Base-by-base conservation (phyloP, 2,797 vertebrate species). In the Cuniculus paca region DNA sequence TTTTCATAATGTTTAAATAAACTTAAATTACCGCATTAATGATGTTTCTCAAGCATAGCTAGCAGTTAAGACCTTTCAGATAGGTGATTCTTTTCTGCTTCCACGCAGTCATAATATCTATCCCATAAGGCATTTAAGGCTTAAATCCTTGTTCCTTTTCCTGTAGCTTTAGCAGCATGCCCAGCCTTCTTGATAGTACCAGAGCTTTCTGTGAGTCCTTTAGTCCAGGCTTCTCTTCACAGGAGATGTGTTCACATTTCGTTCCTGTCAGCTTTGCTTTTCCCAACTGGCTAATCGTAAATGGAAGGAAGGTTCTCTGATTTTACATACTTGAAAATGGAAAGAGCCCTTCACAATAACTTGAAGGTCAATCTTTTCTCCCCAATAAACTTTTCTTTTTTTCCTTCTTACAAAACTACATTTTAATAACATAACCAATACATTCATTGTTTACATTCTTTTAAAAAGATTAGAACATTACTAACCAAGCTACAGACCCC, bases 1-100 rank as follows among this genome's bases (percentile, higher is more conserved):
- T 88, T 85, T 95, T 92, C 36, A 16, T 77, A 61, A 82, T 39
- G 31, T 92, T 52, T 86, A 68, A 65, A 79, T 70, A 83, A 89
- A 58, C 52, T 77, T 61, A 50, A 58, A 14, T 90, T 45, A 22
- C 36, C 48, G 7, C 45, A 81, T 31, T 17, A 52, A 36, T 31
- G 31, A n/a, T 74, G n/a, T 81, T 80, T 88, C 56, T 82, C 26
- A 22, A 16, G 26, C 31, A 68, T 5, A 75, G 31, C 60, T 45
- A 75, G 50, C 2, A 10, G 4, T 36, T 36, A 45, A 54, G 22
- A 36, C 34, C 54, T 91, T 54, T 83, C 82, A 88, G 39, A 39
- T 17, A 36, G 34, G 19, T 6, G 10, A 12, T 19, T 84, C 52
- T 68, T 42, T 84, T 72, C 31, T 74, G 13, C 45, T 80, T 86